Conservation (phyloP, 2,113 vertebrate genomes). For the Smithornis capensis region DNA sequence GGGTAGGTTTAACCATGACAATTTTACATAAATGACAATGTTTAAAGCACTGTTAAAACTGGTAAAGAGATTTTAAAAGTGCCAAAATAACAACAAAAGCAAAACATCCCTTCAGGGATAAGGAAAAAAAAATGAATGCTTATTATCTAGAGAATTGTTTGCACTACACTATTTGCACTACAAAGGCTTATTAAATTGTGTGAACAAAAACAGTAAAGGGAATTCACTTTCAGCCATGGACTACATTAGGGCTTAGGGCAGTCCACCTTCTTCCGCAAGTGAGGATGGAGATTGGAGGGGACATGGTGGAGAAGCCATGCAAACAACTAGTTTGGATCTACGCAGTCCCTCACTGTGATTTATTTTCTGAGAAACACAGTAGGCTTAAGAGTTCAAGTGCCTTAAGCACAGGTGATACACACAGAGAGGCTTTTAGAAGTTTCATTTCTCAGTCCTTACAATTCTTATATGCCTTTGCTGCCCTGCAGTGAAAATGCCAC, state of each 20-base stretch:
- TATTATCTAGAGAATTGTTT: neutral
- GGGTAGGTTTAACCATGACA: neutral
- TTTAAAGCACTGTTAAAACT: neutral
- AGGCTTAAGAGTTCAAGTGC: neutral
- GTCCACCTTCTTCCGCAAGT: neutral
- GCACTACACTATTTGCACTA: neutral
- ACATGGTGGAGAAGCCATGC: neutral
- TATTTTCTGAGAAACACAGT: neutral
- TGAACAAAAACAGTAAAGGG: neutral
- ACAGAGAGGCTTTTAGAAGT: neutral
- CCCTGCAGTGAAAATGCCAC: neutral
- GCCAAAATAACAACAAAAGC: neutral
- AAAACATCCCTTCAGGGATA: neutral
- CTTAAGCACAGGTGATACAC: neutral
- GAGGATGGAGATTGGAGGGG: neutral
- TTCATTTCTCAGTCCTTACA: neutral
- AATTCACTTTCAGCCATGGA: neutral
- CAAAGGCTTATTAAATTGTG: neutral
- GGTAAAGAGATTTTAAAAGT: neutral
- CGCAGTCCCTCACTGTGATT: neutral
- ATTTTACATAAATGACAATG: neutral
- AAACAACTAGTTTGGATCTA: neutral
- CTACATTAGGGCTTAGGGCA: neutral
- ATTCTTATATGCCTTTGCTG: neutral
- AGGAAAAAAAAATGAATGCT: neutral